Evolutionary conservation across 1,140 invertebrate species (phyloP).

Genomic region (Diabrotica virgifera): DNA sequence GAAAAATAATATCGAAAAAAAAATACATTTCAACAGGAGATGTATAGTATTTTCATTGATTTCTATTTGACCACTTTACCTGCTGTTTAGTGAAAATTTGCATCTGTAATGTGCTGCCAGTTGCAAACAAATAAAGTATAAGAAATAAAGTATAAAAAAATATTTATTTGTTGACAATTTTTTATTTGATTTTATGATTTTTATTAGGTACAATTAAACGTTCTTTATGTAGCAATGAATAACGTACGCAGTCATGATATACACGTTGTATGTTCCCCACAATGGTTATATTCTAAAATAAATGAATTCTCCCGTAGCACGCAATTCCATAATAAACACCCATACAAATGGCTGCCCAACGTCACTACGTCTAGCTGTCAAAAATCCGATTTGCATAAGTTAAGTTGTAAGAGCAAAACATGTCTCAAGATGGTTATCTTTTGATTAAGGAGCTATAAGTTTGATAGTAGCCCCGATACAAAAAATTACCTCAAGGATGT

Average conservation of each 20-base stretch:
- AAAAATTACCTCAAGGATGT: not conserved
- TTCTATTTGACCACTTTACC: too few species aligned
- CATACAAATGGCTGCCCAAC: constrained; percentile 16
- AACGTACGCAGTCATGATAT: not conserved
- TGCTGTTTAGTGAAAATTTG: too few species aligned
- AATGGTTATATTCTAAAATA: not conserved
- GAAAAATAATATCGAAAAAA: too few species aligned
- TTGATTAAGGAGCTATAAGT: constrained; percentile 14
- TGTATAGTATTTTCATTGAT: too few species aligned
- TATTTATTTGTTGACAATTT: too few species aligned
- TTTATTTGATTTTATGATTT: too few species aligned
- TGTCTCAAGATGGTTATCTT: constrained; percentile 11
- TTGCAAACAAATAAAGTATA: too few species aligned
- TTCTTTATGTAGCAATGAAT: not conserved
- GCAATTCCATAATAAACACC: constrained; percentile 16
- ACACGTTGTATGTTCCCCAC: not conserved
- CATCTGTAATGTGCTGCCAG: too few species aligned
- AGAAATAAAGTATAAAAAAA: too few species aligned
- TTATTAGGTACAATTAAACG: too few species aligned
- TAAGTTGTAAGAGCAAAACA: constrained; percentile 18
- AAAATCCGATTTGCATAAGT: constrained; percentile 23
- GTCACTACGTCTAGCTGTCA: constrained; percentile 19
- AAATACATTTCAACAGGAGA: too few species aligned
- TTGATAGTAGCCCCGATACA: not conserved
- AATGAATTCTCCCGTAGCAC: constrained; percentile 13